phyloP scores from a whole-genome alignment of 1,140 invertebrate genomes.

The Asobara japonica region DNA sequence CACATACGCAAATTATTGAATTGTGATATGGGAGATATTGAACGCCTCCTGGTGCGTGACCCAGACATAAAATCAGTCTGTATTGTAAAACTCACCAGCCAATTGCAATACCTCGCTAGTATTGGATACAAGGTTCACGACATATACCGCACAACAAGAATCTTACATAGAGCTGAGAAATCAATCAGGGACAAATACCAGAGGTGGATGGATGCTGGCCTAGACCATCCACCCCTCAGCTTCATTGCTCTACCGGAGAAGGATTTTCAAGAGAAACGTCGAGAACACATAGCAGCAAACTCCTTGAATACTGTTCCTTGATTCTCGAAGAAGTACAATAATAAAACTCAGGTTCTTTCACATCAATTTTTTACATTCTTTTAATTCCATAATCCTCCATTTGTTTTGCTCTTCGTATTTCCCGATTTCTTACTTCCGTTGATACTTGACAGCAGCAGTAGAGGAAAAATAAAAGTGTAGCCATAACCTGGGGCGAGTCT shows the following conservation, averaged over 20 bases:
- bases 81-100: not conserved
- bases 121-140: constrained; percentile 23
- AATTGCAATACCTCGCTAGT: not conserved
- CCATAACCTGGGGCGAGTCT: constrained; percentile 54
- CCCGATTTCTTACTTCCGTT: constrained; percentile 55
- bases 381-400: not conserved
- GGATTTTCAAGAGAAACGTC: not conserved
- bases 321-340: not conserved
- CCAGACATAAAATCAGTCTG: not conserved
- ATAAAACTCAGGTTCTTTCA: not conserved
- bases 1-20: constrained; percentile 8
- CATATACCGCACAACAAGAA: not conserved
- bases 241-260: not conserved
- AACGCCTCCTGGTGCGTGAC: not conserved
- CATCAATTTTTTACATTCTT: constrained; percentile 3
- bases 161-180: not conserved
- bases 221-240: not conserved
- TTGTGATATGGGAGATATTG: not conserved
- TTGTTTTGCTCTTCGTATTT: constrained; percentile 34
- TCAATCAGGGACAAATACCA: not conserved
- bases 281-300: not conserved
- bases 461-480: constrained; percentile 57
- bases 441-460: constrained; percentile 69
- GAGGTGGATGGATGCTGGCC: not conserved
- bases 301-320: not conserved